These are phyloP conservation scores for Cepaea nemoralis DNA, from an alignment of 1,140 invertebrate species.

Conservation along the genomic window DNA sequence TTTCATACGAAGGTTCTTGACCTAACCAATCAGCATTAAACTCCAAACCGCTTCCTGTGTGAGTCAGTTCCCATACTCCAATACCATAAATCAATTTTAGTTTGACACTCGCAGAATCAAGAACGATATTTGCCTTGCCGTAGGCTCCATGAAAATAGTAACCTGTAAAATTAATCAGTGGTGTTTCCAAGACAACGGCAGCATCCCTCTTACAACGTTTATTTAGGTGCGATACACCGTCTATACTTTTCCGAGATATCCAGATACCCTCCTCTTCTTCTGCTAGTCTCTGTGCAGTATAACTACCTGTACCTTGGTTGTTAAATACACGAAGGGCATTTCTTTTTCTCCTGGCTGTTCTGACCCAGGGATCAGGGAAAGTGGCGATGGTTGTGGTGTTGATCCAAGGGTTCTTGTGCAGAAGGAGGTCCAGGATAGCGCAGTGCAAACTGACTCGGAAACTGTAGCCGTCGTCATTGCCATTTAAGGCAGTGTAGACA, in stretches of 20 bases:
- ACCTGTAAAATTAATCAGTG: not conserved
- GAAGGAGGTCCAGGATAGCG: constrained; percentile 44
- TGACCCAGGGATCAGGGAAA: constrained; percentile 51
- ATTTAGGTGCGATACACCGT: not conserved
- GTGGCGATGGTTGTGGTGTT: constrained; percentile 51
- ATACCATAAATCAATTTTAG: not conserved
- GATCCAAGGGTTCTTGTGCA: constrained; percentile 45
- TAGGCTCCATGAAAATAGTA: not conserved
- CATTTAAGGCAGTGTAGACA: constrained; percentile 50
- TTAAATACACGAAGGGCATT: not conserved
- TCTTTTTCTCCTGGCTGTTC: not conserved
- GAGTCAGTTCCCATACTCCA: not conserved
- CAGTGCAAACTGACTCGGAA: constrained; percentile 47
- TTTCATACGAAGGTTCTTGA: not conserved
- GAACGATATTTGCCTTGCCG: not conserved
- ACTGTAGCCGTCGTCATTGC: constrained; percentile 43
- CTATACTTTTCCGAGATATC: not conserved
- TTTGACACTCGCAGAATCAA: not conserved
- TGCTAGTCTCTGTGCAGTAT: not conserved
- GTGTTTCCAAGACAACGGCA: not conserved
- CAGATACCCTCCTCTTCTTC: not conserved
- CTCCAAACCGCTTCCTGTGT: not conserved
- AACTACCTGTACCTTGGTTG: not conserved
- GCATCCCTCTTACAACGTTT: not conserved
- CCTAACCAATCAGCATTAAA: not conserved